Percentiles rank a stretch among this genome's conserved stretches.
phyloP scores from a whole-genome alignment of 2,113 vertebrate species.

The Scalopus aquaticus region DNA sequence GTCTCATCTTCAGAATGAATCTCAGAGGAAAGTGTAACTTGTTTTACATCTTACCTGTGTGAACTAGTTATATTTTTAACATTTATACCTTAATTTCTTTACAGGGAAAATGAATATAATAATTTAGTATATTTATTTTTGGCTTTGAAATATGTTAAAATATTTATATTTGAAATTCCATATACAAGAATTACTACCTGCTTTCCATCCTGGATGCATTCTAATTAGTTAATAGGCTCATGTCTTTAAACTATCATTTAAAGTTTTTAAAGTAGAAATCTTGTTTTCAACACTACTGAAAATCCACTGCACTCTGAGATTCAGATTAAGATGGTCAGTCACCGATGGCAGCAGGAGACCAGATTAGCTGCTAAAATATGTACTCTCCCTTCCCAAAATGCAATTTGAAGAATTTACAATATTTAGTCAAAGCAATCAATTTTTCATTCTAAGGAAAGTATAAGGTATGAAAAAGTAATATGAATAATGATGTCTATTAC shows the following conservation, averaged over 20 bases:
- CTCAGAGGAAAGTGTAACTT: background rate
- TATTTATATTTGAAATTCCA: background rate
- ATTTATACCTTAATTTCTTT: constrained; percentile 34
- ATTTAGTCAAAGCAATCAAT: background rate
- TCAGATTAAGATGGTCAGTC: constrained; percentile 15
- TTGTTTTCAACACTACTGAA: background rate
- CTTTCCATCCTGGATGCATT: background rate
- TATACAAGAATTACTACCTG: background rate
- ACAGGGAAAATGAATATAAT: background rate
- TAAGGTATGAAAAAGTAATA: constrained; percentile 13
- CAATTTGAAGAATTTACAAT: background rate
- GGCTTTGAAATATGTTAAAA: constrained; percentile 15
- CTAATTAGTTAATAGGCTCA: background rate
- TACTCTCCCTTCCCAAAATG: background rate
- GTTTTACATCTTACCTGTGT: background rate
- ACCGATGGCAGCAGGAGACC: background rate
- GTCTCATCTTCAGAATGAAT: background rate
- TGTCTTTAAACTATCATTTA: background rate
- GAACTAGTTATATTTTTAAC: background rate
- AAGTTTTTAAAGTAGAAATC: background rate
- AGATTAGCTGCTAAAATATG: background rate
- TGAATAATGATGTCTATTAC: background rate
- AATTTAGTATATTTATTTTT: constrained; percentile 14
- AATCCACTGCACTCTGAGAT: background rate
- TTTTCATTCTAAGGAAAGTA: constrained; percentile 45